Evolutionary conservation across 2,797 vertebrate genomes (phyloP), one percentile per base, ranked within the genome.

Genomic region (Mus minutoides): DNA sequence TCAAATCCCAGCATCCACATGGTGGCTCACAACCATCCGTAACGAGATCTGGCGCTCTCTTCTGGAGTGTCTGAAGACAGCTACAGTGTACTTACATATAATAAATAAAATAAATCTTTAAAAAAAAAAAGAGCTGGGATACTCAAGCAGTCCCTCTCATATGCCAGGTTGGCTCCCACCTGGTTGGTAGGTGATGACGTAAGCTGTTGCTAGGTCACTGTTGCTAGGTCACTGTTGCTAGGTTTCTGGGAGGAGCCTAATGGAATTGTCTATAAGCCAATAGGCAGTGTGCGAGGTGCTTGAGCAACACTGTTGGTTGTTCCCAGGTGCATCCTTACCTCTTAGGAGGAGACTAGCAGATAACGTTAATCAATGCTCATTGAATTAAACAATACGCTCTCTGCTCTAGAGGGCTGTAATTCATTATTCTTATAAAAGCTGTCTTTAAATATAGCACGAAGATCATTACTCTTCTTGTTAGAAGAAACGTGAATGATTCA

Each of bases 361-460:
- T 58, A 64, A 3, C 24, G 54, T 54, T 76, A 37, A 13, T 92
- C 43, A 86, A 0, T 89, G 60, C 54, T 94, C 71, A 75, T 16
- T 93, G 56, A 84, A 85, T 88, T 90, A 73, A 93, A 93, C 22
- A 89, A 87, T 5, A 40, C 71, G 26, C 12, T 71, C 31, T 96
- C 17, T 88, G 49, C 73, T 13, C 64, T 80, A 4, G 29, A 40
- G 22, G 37, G 76, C 62, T 96, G 13, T 22, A 88, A 91, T 89
- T 94, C 54, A 92, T 90, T 91, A 52, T 94, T 92, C 43, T 94
- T 82, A 67, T 6, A 94, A 93, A 96, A 92, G 71, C 24, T 96
- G 73, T 84, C 84, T 91, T 79, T 88, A 88, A 93, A 75, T 69
- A 76, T 31, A 54, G 37, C 83, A 34, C 29, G 73, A 90, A 90